phyloP scores from a whole-genome alignment of 2,797 vertebrate species.

The Xenops minutus region DNA sequence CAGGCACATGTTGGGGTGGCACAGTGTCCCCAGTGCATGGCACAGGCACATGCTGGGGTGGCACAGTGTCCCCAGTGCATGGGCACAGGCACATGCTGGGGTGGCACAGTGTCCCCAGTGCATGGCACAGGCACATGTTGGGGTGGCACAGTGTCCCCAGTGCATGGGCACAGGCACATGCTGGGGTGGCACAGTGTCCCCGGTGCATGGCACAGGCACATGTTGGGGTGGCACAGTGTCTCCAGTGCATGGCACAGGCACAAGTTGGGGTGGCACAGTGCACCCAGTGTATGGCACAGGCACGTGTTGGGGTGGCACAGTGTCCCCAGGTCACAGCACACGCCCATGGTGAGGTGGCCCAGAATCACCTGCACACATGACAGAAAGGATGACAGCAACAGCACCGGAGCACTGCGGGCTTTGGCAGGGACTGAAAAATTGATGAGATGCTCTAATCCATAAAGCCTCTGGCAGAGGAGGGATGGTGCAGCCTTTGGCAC shows the following conservation, averaged over 20 bases:
- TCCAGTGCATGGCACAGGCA: background rate
- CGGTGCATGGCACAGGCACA: background rate
- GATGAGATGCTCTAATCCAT: background rate
- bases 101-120: too few species aligned
- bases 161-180: too few species aligned
- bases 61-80: too few species aligned
- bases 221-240: too few species aligned
- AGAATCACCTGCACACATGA: fast-evolving
- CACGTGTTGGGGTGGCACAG: too few species aligned
- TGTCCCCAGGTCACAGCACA: background rate
- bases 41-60: too few species aligned
- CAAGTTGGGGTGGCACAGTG: too few species aligned
- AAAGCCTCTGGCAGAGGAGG: background rate
- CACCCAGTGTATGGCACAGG: too few species aligned
- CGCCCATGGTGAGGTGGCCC: too few species aligned
- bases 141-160: too few species aligned
- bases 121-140: background rate
- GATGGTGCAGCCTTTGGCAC: fast-evolving
- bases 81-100: background rate
- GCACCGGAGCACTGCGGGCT: fast-evolving
- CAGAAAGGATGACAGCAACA: background rate
- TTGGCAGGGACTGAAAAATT: background rate
- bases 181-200: too few species aligned
- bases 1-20: background rate
- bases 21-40: background rate